Evolutionary conservation across 1,140 invertebrate species (phyloP).

Genomic region (Fopius arisanus): DNA sequence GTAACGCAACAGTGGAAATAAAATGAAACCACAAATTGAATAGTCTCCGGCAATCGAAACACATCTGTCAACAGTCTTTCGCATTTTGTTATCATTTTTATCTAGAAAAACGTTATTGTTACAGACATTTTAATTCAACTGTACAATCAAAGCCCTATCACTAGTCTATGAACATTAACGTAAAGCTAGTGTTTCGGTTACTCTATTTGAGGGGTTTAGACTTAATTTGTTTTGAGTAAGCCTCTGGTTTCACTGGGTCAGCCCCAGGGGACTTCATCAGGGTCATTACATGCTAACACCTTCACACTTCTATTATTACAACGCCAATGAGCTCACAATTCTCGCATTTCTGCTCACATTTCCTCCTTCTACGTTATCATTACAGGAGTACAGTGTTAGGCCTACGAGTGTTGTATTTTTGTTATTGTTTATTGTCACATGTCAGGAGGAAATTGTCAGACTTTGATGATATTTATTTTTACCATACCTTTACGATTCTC

Average conservation of each 20-base stretch:
- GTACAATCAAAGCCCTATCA: neutral
- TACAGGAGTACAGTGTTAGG: neutral
- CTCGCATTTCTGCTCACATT: neutral
- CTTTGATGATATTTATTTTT: neutral
- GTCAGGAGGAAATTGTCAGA: slow-evolving; percentile 21
- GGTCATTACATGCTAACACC: neutral
- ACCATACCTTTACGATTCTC: neutral
- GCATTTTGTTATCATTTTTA: neutral
- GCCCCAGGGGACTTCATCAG: no score
- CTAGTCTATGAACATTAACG: neutral
- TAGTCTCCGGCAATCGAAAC: neutral
- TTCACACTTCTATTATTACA: neutral
- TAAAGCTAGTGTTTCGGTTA: neutral
- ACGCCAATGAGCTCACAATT: neutral
- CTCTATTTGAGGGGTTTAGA: neutral
- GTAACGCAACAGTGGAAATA: neutral
- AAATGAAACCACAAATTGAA: neutral
- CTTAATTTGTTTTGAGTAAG: neutral
- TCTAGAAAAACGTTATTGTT: neutral
- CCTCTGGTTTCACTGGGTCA: neutral
- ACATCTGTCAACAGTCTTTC: neutral
- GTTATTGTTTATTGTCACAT: slow-evolving; percentile 26
- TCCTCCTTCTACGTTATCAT: neutral
- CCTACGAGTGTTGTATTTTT: neutral
- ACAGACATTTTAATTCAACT: neutral